These are phyloP conservation scores for Oligia latruncula DNA, from an alignment of 2,888 invertebrate species.

Conservation along the genomic window DNA sequence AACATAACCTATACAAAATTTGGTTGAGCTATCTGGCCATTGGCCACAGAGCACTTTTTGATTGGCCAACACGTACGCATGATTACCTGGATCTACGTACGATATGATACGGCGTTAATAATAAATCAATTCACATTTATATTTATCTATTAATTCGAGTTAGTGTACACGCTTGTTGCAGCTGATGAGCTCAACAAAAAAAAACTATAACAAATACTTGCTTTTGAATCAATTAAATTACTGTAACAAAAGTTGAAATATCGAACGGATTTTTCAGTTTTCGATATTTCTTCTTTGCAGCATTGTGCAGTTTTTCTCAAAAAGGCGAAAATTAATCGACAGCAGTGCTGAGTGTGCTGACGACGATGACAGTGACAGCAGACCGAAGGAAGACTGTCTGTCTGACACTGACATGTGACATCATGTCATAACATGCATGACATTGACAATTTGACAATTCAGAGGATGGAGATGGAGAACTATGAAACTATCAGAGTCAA, in stretches of 20 bases:
- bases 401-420: not conserved
- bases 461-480: not conserved
- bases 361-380: conserved; percentile 5
- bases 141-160: not conserved
- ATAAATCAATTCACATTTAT: not conserved
- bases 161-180: conserved; percentile 22
- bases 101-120: not conserved
- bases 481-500: not conserved
- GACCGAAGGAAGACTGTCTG: conserved; percentile 5
- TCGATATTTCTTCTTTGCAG: conserved; percentile 9
- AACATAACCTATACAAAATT: conserved; percentile 44
- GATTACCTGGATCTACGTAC: not conserved
- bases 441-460: too few species aligned
- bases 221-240: not conserved
- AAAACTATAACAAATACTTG: not conserved
- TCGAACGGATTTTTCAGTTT: conserved; percentile 18
- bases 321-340: conserved; percentile 11
- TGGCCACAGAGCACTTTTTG: too few species aligned
- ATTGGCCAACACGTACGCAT: not conserved
- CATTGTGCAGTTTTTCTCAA: conserved; percentile 29
- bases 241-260: not conserved
- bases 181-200: conserved; percentile 17
- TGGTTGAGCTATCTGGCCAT: not conserved
- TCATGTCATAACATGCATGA: too few species aligned
- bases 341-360: not conserved